These are phyloP conservation scores for Crax fasciolata DNA, from an alignment of 2,797 vertebrate genomes.

Conservation along the genomic window DNA sequence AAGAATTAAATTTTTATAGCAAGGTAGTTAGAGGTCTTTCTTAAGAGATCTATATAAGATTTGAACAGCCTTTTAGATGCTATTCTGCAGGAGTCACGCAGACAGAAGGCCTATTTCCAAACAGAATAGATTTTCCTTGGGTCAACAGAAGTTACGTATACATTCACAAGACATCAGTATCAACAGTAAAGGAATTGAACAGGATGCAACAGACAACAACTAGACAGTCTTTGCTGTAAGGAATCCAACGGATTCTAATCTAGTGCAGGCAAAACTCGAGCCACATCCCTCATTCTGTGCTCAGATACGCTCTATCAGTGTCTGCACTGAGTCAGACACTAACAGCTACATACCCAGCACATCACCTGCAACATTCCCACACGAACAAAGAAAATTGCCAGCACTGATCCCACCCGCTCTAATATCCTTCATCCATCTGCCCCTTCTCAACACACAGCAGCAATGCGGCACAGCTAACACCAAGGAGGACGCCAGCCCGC, in stretches of 20 bases:
- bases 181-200: background rate
- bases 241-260: no score
- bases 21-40: background rate
- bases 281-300: background rate
- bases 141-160: background rate
- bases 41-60: background rate
- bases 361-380: background rate
- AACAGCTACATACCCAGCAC: background rate
- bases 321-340: background rate
- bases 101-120: background rate
- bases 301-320: fast-evolving
- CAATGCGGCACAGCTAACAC: background rate
- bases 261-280: fast-evolving
- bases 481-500: background rate
- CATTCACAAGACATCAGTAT: background rate
- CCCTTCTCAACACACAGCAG: background rate
- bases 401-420: background rate
- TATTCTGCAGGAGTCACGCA: background rate
- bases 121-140: background rate
- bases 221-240: background rate
- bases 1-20: background rate
- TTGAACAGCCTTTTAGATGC: background rate
- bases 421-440: background rate
- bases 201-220: background rate
- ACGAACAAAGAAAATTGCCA: fast-evolving